Base-by-base conservation (phyloP, 2,797 vertebrate species). In the Sparus aurata region DNA sequence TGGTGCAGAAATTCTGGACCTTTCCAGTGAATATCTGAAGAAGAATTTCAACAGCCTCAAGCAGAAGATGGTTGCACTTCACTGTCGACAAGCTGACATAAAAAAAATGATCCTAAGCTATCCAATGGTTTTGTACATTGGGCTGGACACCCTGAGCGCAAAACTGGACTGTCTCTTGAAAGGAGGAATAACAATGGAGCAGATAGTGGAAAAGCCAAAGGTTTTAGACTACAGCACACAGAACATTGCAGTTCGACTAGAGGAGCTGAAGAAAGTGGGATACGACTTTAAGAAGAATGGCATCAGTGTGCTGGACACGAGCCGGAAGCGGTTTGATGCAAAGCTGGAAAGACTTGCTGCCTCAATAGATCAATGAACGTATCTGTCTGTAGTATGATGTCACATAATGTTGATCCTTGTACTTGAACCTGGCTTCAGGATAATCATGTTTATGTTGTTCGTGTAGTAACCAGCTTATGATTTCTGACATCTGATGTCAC, bases 151-250 rank as follows among this genome's bases (percentile, higher is more conserved):
- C 0, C 87, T 97, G 67, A 95, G 53, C 65, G 52, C 77, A 49
- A 97, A 97, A 91, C 84, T 96, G 65, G 92, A 96, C 79, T 91
- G 86, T 76, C 94, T 97, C 12, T 17, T 96, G 0, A 77, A 94
- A 23, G 91, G 75, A 57, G 93, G 95, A 73, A 85, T 97, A 68
- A 86, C 81, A 34, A 75, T 95, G 46, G 82, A 87, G 57, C 91
- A 94, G 89, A 90, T 96, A 53, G 7, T 94, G 49, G 76, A 94
- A 57, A 96, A 86, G 41, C 95, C 96, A 27, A 94, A 79, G 41
- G 77, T 97, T 67, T 84, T 97, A 75, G 94, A 94, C 15, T 92
- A 87, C 88, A 96, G 96, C 80, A 78, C 89, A 54, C 80, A 75
- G 68, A 95, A 91, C 86, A 88, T 97, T 41, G 89, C 65, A 47